Evolutionary conservation across 1,140 invertebrate genomes (phyloP), one percentile per base, ranked within the genome.

Genomic region (Rhysida immarginata): DNA sequence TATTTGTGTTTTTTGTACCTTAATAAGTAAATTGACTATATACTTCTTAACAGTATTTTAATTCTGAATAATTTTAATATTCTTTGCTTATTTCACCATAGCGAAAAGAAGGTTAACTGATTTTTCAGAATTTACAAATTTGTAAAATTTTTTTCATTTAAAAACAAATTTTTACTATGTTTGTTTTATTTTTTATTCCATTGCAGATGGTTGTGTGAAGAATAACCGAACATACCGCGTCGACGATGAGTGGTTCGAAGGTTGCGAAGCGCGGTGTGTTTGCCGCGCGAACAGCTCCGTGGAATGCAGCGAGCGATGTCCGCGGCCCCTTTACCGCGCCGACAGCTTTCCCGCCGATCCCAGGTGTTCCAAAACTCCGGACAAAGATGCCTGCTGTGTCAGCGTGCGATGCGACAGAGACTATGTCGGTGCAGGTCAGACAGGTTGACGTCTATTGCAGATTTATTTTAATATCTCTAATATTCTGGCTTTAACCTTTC

Each of bases 331-430:
- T 35, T 53, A 53, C 44, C 61, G 57, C 43, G 56, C 46, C 23
- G 66, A 62, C 25, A 73, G 75, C 63, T 72, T 74, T 55, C 70
- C 77, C 51, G 73, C 75, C 27, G 84, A 89, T 73, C 79, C 83
- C 1, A 68, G 81, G 23, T 91, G 88, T 64, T 74, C 76, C 43
- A 84, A 86, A 60, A 77, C 79, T 59, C 73, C 77, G 8, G 72
- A 77, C 14, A 79, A 81, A 35, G 83, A 89, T 64, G 80, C 81
- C 26, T 92, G 87, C 65, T 91, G 86, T 63, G 79, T 84, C 2
- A 71, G 79, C 29, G 71, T 84, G 58, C 70, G 76, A 25, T 86
- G 84, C 63, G 68, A 77, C 55, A 60, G n/a, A n/a, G n/a, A n/a
- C n/a, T n/a, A n/a, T n/a, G n/a, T n/a, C n/a, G n/a, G n/a, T n/a